phyloP scores from a whole-genome alignment of 2,888 invertebrate species.

The Galeopsomyia nigrocyanea region DNA sequence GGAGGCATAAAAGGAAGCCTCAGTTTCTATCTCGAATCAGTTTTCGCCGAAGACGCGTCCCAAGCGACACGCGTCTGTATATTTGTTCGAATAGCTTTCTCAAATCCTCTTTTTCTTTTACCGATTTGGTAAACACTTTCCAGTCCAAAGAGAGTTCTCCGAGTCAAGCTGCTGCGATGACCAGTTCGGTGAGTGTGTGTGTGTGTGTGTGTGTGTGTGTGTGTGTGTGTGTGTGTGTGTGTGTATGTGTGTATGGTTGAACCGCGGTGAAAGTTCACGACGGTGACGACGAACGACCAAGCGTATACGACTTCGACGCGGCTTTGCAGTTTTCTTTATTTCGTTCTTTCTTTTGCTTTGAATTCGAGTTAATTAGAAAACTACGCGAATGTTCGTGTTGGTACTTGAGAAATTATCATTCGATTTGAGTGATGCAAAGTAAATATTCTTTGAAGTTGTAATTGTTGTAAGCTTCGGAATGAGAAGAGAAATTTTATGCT shows the following conservation, averaged over 20 bases:
- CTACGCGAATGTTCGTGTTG: too few species aligned
- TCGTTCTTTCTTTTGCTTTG: too few species aligned
- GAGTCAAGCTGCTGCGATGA: constrained; percentile 12
- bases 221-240: neutral
- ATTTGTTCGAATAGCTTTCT: neutral
- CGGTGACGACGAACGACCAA: too few species aligned
- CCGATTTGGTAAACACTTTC: too few species aligned
- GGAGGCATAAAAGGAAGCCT: constrained; percentile 42
- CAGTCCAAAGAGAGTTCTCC: neutral
- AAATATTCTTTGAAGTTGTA: too few species aligned
- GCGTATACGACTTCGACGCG: too few species aligned
- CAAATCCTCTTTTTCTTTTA: neutral
- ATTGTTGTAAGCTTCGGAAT: too few species aligned
- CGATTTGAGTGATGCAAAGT: too few species aligned
- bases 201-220: neutral
- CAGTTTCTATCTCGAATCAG: constrained; percentile 41
- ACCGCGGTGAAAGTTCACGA: constrained; percentile 23
- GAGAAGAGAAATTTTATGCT: too few species aligned
- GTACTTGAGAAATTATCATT: too few species aligned
- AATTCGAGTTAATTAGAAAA: too few species aligned
- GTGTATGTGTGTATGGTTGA: neutral
- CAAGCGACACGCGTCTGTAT: constrained; percentile 5
- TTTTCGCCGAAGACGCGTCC: constrained; percentile 16
- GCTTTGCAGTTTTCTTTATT: too few species aligned
- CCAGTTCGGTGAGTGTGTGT: constrained; percentile 31